Evolutionary conservation across 92 coral and sea anemone species (phyloP), one percentile per base, ranked within the genome.

Genomic region (Meandrina meandrites): DNA sequence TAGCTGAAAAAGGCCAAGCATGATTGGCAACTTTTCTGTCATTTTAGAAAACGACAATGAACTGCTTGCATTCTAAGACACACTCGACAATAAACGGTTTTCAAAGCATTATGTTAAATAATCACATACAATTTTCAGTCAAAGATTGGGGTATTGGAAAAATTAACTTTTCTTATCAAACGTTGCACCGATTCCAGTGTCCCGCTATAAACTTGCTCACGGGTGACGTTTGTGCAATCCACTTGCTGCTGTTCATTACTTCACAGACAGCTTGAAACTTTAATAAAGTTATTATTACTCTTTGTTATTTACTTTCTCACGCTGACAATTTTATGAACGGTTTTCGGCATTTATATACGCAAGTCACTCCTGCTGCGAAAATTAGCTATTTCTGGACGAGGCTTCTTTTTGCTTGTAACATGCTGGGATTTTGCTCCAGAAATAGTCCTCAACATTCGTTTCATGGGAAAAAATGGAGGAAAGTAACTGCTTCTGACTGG

Each of bases 401-500:
- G 81, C 40, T 34, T n/a, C 79, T 35, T 32, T 54, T 36, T 8
- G 40, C 53, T 45, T 54, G 35, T 31, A 42, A 56, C 87, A 75
- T 37, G 87, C 87, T 75, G 87, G 47, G 87, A 56, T 9, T 37
- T 84, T 74, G 80, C 48, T 84, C 80, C 73, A 19, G 77, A 84
- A 84, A 84, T 84, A 84, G 73, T 51, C 53, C 37, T 84, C 28
- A 30, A 16, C 36, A 17, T 37, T 15, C n/a, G 18, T 19, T 37
- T 32, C 87, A 84, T 84, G 87, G 87, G 80, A 83, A n/a, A n/a
- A 34, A 19, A 0, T 32, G 5, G 35, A 81, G 40, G n/a, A 73
- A 54, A 53, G 24, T 34, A 27, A 7, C 24, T 62, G 64, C 17
- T 30, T 32, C 37, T 32, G 27, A 34, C 28, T 79, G 82, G 64